These are phyloP conservation scores for Trissolcus brochymenae DNA, from an alignment of 2,888 invertebrate species.

Conservation along the genomic window DNA sequence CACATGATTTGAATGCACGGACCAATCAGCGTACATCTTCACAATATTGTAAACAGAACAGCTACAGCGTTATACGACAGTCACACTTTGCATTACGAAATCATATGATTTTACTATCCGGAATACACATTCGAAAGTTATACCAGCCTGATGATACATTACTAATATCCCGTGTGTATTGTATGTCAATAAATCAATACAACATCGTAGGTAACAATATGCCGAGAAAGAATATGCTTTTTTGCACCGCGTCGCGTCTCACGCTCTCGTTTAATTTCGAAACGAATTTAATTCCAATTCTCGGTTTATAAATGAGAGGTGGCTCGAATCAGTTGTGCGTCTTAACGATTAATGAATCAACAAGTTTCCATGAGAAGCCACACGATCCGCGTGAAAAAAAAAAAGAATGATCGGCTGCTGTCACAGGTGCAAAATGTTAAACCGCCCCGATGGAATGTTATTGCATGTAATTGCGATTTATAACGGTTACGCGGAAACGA, in stretches of 20 bases:
- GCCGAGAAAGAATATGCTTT: neutral
- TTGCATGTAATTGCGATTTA: conserved; percentile 12
- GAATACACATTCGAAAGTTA: conserved; percentile 51
- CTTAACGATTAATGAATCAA: neutral
- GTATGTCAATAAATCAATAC: conserved; percentile 43
- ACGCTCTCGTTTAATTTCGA: conserved; percentile 27
- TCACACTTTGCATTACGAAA: conserved; percentile 1
- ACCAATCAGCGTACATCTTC: neutral
- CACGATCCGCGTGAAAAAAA: neutral
- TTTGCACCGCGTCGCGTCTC: conserved; percentile 4
- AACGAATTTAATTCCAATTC: conserved; percentile 8
- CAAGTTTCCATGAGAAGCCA: neutral
- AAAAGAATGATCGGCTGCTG: neutral
- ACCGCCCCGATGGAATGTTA: neutral
- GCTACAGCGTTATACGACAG: conserved; percentile 1
- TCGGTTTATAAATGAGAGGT: neutral
- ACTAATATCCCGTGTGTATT: conserved; percentile 44
- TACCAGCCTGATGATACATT: conserved; percentile 38
- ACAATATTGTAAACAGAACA: conserved; percentile 2
- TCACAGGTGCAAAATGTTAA: neutral
- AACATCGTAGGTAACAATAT: conserved; percentile 31
- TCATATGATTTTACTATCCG: conserved; percentile 46
- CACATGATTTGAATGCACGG: neutral
- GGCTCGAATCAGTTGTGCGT: neutral
- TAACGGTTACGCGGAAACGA: conserved; percentile 17